Evolutionary conservation across 2,888 invertebrate genomes (phyloP).

Genomic region (Ypsolopha sequella): DNA sequence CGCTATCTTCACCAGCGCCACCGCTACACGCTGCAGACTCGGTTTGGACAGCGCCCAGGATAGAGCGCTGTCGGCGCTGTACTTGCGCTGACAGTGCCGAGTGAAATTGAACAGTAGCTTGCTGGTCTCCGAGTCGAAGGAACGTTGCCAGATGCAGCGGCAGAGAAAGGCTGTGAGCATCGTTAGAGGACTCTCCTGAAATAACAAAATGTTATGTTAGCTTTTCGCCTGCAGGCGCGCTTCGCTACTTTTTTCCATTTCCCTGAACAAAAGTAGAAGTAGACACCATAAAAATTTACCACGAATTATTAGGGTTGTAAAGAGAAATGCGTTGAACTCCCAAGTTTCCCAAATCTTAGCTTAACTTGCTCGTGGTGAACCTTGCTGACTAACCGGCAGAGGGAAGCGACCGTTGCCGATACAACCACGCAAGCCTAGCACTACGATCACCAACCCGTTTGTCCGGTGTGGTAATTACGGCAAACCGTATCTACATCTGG

Average conservation of each 20-base stretch:
- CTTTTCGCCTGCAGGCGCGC: neutral
- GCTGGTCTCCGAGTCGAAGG: slow-evolving; percentile 53
- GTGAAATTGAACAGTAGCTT: slow-evolving; percentile 42
- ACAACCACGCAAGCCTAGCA: no score
- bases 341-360: no score
- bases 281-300: no score
- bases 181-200: slow-evolving; percentile 74
- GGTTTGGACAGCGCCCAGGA: slow-evolving; percentile 60
- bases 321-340: no score
- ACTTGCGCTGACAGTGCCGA: slow-evolving; percentile 45
- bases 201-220: neutral
- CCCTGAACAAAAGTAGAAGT: neutral
- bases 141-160: slow-evolving; percentile 54
- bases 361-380: no score
- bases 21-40: slow-evolving; percentile 66
- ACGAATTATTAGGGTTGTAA: no score
- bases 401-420: no score
- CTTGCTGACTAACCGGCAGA: no score
- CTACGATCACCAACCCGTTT: no score
- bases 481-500: neutral
- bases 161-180: slow-evolving; percentile 71
- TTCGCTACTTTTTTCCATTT: no score
- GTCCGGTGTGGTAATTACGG: no score
- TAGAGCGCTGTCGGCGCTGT: slow-evolving; percentile 37
- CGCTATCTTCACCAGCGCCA: slow-evolving; percentile 72